Base-by-base conservation (phyloP, 2,797 vertebrate genomes). In the Melopsittacus undulatus region DNA sequence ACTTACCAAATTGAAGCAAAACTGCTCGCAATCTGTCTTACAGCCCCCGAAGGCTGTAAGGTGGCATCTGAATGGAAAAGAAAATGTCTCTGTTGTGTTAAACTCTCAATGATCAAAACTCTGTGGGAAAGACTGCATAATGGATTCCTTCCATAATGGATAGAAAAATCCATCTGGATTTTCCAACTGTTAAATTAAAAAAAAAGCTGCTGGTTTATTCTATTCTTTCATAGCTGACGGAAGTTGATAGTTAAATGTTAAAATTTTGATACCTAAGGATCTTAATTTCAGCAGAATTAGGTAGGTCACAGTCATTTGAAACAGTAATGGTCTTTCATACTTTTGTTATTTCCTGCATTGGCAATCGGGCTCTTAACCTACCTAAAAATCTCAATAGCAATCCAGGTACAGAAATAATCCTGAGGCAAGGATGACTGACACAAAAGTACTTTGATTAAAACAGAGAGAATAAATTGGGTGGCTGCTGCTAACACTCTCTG, bases 211-310 rank as follows among this genome's bases (percentile, higher is more conserved):
- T 27, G 79, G 74, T 94, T 94, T 79, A 82, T 93, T 94, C 96
- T 96, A 87, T 88, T 95, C 84, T 96, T 96, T 97, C 89, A 95
- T 51, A 93, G 89, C 54, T 94, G 80, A 89, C 84, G 63, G 92
- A 95, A 96, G 64, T 81, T 43, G 42, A 49, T 80, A 86, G 66
- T 95, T 84, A 92, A 88, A 90, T 13, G 42, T 87, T 94, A 83
- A 92, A 92, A 88, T 91, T 94, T 77, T 97, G 73, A 86, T 78
- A 62, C 27, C 27, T 18, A 32, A 21, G 27, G 21, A 51, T 93
- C 73, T 94, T 91, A 64, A 92, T 93, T 94, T 93, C 92, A 96
- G 89, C 89, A 95, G 93, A 96, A 93, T 91, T 92, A 89, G 89
- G 89, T 92, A 87, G 91, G 91, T 92, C 87, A 86, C 73, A 87